Evolutionary conservation across 1,140 invertebrate genomes (phyloP).

Genomic region (Coenobita brevimanus): DNA sequence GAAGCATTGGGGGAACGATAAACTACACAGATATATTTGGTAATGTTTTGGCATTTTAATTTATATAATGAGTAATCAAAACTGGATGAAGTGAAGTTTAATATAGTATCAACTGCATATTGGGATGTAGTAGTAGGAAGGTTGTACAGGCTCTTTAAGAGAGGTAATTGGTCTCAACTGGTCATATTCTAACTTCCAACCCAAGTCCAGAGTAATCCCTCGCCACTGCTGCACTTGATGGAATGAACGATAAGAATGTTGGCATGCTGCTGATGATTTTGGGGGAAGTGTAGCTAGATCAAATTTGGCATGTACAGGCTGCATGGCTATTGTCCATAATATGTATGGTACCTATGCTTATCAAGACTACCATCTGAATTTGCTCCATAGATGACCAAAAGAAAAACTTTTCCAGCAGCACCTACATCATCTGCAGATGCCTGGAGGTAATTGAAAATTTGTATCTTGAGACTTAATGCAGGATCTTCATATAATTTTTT

Average conservation of each 20-base stretch:
- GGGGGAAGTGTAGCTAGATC: slow-evolving; percentile 11
- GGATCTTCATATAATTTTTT: slow-evolving; percentile 22
- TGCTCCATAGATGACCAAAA: slow-evolving; percentile 14
- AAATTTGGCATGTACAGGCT: slow-evolving; percentile 2
- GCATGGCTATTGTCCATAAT: background rate
- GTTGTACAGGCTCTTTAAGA: slow-evolving; percentile 14
- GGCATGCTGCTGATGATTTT: slow-evolving; percentile 5
- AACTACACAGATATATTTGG: no score
- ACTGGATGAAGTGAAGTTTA: no score
- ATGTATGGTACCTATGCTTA: slow-evolving; percentile 2
- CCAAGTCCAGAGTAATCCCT: slow-evolving; percentile 16
- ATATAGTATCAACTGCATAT: no score
- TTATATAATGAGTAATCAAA: no score
- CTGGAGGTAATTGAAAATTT: slow-evolving; percentile 28
- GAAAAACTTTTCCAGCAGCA: background rate
- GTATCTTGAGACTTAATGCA: background rate
- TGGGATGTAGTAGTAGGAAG: no score
- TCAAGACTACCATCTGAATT: slow-evolving; percentile 7
- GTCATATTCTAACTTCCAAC: slow-evolving; percentile 16
- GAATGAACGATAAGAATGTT: slow-evolving; percentile 26
- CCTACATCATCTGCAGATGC: slow-evolving; percentile 25
- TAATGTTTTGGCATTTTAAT: no score
- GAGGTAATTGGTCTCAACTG: slow-evolving; percentile 10
- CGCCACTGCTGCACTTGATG: slow-evolving; percentile 17
- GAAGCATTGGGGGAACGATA: no score